These are phyloP conservation scores for Achroia grisella DNA, from an alignment of 1,140 invertebrate genomes.

Conservation along the genomic window DNA sequence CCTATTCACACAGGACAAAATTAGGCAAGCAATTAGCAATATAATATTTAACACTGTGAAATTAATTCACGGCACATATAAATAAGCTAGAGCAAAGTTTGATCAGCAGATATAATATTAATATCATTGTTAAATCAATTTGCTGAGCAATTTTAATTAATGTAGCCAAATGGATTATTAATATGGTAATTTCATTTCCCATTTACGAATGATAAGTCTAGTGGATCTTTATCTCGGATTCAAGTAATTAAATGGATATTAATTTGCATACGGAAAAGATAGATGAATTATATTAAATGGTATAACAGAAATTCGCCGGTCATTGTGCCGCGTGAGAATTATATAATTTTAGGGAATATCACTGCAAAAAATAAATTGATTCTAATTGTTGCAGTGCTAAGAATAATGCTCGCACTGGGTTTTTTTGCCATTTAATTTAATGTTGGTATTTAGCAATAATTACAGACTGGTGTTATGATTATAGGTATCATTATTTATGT, in stretches of 20 bases:
- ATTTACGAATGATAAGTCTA: conserved; percentile 14
- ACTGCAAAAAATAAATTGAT: not conserved
- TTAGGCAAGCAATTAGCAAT: too few species aligned
- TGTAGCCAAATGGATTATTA: conserved; percentile 20
- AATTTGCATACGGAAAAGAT: conserved; percentile 41
- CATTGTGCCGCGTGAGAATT: conserved; percentile 35
- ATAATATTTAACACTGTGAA: too few species aligned
- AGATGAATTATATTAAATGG: conserved; percentile 27
- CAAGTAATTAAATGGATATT: conserved; percentile 45
- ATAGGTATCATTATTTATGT: too few species aligned
- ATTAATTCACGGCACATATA: not conserved
- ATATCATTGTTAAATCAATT: conserved; percentile 2
- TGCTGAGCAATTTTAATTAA: conserved; percentile 8
- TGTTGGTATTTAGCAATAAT: too few species aligned
- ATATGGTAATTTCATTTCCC: conserved; percentile 27
- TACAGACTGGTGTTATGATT: too few species aligned
- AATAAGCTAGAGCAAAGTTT: not conserved
- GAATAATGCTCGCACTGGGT: not conserved
- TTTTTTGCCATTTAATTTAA: not conserved
- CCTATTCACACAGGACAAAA: too few species aligned
- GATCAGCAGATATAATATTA: not conserved
- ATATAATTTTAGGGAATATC: conserved; percentile 7
- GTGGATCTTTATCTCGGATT: conserved; percentile 22
- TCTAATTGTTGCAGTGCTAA: not conserved
- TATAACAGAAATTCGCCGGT: conserved; percentile 30